These are phyloP conservation scores for Potorous gilbertii DNA, from an alignment of 2,797 vertebrate species.

Conservation along the genomic window DNA sequence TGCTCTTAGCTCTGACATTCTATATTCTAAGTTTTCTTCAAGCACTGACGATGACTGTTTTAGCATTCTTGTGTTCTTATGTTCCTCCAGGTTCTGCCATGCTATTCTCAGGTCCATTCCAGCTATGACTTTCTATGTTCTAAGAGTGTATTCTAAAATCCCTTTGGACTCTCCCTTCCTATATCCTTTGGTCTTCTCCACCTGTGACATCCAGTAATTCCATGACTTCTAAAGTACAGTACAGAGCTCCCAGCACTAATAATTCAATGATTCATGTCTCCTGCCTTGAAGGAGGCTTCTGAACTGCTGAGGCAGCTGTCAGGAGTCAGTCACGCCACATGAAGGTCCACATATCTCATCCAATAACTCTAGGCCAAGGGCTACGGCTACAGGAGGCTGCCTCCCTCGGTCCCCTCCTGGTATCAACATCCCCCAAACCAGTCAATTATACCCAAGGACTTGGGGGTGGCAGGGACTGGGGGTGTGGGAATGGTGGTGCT, in stretches of 20 bases:
- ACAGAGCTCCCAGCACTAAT: neutral
- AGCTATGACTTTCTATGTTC: neutral
- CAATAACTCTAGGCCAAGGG: neutral
- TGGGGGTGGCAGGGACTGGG: neutral
- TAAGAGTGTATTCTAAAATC: neutral
- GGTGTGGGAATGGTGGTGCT: neutral
- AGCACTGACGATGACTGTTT: neutral
- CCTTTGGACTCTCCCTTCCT: neutral
- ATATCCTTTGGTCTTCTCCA: neutral
- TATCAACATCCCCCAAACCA: neutral
- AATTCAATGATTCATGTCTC: neutral
- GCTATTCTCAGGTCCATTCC: too few species aligned
- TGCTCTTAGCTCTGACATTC: neutral
- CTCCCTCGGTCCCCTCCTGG: neutral
- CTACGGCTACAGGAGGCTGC: neutral
- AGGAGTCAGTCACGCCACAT: neutral
- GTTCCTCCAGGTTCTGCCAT: neutral
- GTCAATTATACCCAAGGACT: neutral
- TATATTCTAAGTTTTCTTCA: neutral
- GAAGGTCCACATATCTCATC: accelerated
- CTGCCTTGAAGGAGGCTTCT: slow-evolving; percentile 1
- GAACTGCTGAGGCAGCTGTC: neutral
- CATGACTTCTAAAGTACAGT: neutral
- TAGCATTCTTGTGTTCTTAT: neutral
- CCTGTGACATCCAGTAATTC: neutral